Conservation (phyloP, 2,113 vertebrate genomes). For the Oreochromis spilurus region DNA sequence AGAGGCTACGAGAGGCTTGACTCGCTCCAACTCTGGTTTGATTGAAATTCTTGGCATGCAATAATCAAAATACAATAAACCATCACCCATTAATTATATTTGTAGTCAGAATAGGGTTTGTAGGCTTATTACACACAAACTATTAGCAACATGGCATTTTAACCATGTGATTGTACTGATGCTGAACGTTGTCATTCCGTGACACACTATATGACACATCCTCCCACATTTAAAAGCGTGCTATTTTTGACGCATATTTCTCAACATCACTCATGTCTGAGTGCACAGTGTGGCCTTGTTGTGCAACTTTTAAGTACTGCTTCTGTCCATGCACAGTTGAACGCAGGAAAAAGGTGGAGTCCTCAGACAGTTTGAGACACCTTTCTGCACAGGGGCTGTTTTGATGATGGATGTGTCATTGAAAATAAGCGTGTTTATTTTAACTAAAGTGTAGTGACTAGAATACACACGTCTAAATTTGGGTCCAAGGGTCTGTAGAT, state of each 20-base stretch:
- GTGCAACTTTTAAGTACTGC: conserved; percentile 60
- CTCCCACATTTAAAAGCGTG: conserved; percentile 33
- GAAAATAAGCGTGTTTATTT: neutral
- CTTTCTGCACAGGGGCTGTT: neutral
- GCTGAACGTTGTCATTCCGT: conserved; percentile 25
- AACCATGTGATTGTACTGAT: conserved; percentile 19
- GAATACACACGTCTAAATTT: neutral
- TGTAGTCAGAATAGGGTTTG: neutral
- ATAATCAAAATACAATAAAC: neutral
- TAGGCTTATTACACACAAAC: neutral
- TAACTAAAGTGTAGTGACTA: neutral
- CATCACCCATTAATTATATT: neutral
- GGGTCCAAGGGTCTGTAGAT: neutral
- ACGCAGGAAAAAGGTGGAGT: conserved; percentile 24
- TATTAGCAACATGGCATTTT: conserved; percentile 30
- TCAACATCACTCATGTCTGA: conserved; percentile 58
- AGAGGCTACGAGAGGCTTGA: neutral
- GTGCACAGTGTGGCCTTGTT: conserved; percentile 48
- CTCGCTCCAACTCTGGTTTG: neutral
- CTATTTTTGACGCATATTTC: conserved; percentile 57
- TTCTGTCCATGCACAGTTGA: neutral
- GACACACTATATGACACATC: conserved; percentile 56
- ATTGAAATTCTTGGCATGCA: neutral
- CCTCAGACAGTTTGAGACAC: neutral
- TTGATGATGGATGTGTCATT: neutral